Evolutionary conservation across 64 coral and sea anemone genomes (phyloP).

Genomic region (Astreopora myriophthalma): DNA sequence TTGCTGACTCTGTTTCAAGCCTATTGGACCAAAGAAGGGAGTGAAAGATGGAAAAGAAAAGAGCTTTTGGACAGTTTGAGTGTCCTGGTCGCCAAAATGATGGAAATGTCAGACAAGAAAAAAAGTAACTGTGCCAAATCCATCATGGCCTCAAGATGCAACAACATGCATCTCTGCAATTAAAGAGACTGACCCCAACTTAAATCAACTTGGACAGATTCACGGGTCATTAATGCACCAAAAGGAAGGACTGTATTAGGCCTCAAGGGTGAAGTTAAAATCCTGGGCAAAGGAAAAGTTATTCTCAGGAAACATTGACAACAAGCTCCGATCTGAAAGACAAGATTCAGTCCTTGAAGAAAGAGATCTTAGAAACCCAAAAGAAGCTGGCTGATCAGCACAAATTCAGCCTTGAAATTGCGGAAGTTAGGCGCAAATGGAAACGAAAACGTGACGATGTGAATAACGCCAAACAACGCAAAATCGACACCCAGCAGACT

Average conservation of each 20-base stretch:
- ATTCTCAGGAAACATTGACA: not conserved
- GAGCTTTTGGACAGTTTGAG: not conserved
- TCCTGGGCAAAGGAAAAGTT: constrained; percentile 44
- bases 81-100: not conserved
- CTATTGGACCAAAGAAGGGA: constrained; percentile 16
- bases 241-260: constrained; percentile 16
- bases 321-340: not conserved
- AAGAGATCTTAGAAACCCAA: constrained; percentile 19
- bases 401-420: constrained; percentile 26
- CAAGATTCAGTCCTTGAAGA: not conserved
- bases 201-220: not conserved
- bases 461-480: constrained; percentile 12
- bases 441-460: constrained; percentile 11
- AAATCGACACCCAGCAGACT: not conserved
- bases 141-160: constrained; percentile 27
- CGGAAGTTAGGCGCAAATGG: not conserved
- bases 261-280: not conserved
- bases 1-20: not conserved
- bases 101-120: not conserved
- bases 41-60: not conserved
- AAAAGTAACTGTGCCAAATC: constrained; percentile 7
- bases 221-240: not conserved
- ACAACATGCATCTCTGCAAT: constrained; percentile 4
- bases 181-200: not conserved
- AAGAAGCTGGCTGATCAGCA: not conserved